Percentiles rank a stretch among this genome's conserved stretches.
phyloP scores from a whole-genome alignment of 2,888 invertebrate genomes.

The Morpho achilles region DNA sequence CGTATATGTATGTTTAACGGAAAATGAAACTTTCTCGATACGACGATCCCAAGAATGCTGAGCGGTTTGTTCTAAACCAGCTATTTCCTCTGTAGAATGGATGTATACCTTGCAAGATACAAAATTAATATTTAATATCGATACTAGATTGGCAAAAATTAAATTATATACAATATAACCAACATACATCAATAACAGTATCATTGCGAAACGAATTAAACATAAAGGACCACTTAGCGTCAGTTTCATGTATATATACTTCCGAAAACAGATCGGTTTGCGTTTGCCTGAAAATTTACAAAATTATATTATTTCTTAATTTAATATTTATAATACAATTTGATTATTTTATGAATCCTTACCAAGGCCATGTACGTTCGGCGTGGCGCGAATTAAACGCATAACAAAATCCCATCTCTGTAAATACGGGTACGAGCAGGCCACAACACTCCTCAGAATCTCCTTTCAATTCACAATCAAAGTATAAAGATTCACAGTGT shows the following conservation, averaged over 20 bases:
- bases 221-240: slow-evolving; percentile 81
- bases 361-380: slow-evolving; percentile 78
- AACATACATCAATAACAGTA: slow-evolving; percentile 61
- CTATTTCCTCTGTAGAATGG: slow-evolving; percentile 84
- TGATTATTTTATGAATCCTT: slow-evolving; percentile 24
- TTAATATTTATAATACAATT: background rate
- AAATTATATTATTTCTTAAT: background rate
- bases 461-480: slow-evolving; percentile 84
- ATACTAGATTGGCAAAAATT: background rate
- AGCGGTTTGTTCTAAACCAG: slow-evolving; percentile 83
- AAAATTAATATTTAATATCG: background rate
- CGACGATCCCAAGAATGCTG: slow-evolving; percentile 84
- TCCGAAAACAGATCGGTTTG: slow-evolving; percentile 61
- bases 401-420: slow-evolving; percentile 87
- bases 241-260: slow-evolving; percentile 82
- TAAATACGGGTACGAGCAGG: slow-evolving; percentile 83
- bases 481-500: slow-evolving; percentile 80
- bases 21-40: slow-evolving; percentile 81
- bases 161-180: background rate
- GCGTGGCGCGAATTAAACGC: slow-evolving; percentile 83
- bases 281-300: slow-evolving; percentile 53
- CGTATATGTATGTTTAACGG: slow-evolving; percentile 87
- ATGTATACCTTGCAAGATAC: slow-evolving; percentile 73
- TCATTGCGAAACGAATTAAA: slow-evolving; percentile 73
- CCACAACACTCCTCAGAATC: slow-evolving; percentile 82